Evolutionary conservation across 2,113 vertebrate species (phyloP), one percentile per base, ranked within the genome.

Genomic region (Parus major): DNA sequence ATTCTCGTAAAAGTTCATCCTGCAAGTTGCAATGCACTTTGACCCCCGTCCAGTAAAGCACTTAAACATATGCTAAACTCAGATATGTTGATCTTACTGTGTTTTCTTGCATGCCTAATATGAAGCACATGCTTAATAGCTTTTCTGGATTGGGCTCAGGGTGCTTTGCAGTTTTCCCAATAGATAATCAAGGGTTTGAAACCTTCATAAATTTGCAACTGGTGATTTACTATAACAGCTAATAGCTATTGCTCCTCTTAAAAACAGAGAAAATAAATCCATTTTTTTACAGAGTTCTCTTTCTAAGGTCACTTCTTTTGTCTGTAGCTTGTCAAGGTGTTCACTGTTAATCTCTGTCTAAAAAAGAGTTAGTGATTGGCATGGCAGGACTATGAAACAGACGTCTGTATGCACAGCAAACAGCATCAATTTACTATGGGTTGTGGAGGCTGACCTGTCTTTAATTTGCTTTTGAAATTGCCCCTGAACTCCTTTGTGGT

Each of bases 121-220:
- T 55, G 36, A 95, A 95, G 79, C 88, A 90, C 52, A 88, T 96
- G 93, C 55, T 88, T 95, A 95, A 95, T 73, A 85, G 73, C 70
- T 93, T 91, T 91, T 53, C 63, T 91, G 82, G 78, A 93, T 61
- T 1, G 0, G n/a, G 22, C 55, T 92, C 22, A 53, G 79, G 64
- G 73, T 90, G 56, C 71, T 93, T 94, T 93, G 79, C 76, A 90
- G 41, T 71, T 90, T 93, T 50, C 82, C 90, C 66, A 87, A 90
- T 15, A 53, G 85, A 83, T 80, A 93, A 91, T 83, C 61, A 35
- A 86, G 64, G 3, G 3, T 83, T 91, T 81, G 71, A 88, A 95
- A 91, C 52, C 21, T 70, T 80, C 57, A 52, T 61, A 82, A 90
- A 77, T 92, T 90, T 82, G 24, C 27, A 90, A 35, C 33, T 39